Evolutionary conservation across 2,888 invertebrate species (phyloP), one percentile per base, ranked within the genome.

Genomic region (Blera fallax): DNA sequence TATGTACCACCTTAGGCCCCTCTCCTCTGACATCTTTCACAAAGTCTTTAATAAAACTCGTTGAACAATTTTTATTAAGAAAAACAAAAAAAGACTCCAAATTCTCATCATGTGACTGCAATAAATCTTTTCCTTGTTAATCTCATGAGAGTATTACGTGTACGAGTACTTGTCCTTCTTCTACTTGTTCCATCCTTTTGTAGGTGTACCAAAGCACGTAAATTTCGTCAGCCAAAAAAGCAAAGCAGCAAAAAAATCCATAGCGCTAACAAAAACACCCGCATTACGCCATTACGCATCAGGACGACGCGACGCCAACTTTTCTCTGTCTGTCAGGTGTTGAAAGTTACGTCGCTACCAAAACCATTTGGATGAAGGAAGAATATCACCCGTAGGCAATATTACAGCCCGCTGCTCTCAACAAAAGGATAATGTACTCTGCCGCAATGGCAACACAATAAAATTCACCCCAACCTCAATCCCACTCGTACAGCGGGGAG

Each of bases 121-220:
- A 77, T 77, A 69, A 69, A 77, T 77, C 69, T 69, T 60, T 40
- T 16, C 24, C 32, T 48, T 52, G 62, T 70, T 76, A 58, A 78
- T 69, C 77, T 52, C 60, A 18, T 4, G 43, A 24, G 24, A 21
- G n/a, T 16, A 27, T 21, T 45, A 32, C 27, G n/a, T 45, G 21
- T 56, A 21, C 52, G 14, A 14, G 29, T 58, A n/a, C 24, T 50
- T 21, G 11, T 40, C 7, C 18, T 32, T 32, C 7, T 32, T 32
- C 7, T 32, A 8, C 1, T 32, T 37, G 3, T 3, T 37, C 34
- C 8, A n/a, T 40, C 14, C 37, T 1, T 40, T 7, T 40, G 6
- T 60, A n/a, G n/a, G 45, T 27, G 14, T 40, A 45, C 48, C 24
- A 69, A 60, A 67, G 67, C 69, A 77, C 67, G 69, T 69, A 69